Evolutionary conservation across 2,797 vertebrate genomes (phyloP), one percentile per base, ranked within the genome.

Genomic region (Distichodus sexfasciatus): DNA sequence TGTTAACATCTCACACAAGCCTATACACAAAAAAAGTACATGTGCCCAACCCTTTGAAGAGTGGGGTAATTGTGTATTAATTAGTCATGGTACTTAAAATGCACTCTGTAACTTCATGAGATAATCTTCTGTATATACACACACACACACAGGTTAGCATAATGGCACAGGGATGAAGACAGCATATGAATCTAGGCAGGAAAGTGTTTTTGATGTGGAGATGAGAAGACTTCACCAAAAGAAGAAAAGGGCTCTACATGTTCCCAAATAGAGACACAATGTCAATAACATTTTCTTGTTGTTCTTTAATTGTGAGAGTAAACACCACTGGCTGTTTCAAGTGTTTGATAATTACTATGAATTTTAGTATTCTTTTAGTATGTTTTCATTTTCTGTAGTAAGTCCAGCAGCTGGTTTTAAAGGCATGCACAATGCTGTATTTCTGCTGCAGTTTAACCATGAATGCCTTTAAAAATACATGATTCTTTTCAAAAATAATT

Each of bases 291-390:
- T 29, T 53, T 53, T 21, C 63, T 54, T 40, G 36, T 23, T 66
- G 26, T 43, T 33, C 38, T 9, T 17, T 51, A 23, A 44, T 35
- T 46, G 8, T 29, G 10, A 46, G 8, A 70, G 41, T 24, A 47
- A 55, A 36, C 59, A 46, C 69, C 29, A 40, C 31, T 29, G 9
- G 4, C 9, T 24, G 58, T 60, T 75, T 28, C 23, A 54, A 47
- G 44, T 44, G 24, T 29, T 48, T n/a, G n/a, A 50, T 47, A 26
- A 65, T 75, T 50, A 60, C 59, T 54, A 53, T 10, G n/a, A 7
- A 66, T 58, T 11, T 40, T 1, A 51, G 15, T 54, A 40, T 53
- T 53, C 59, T 67, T 6, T 38, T 38, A n/a, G 57, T 19, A 54
- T 46, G 29, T 57, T 68, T 68, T 60, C 26, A 23, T 73, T 58